Evolutionary conservation across 2,888 invertebrate genomes (phyloP), one percentile per base, ranked within the genome.

Genomic region (Aspidiotus destructor): DNA sequence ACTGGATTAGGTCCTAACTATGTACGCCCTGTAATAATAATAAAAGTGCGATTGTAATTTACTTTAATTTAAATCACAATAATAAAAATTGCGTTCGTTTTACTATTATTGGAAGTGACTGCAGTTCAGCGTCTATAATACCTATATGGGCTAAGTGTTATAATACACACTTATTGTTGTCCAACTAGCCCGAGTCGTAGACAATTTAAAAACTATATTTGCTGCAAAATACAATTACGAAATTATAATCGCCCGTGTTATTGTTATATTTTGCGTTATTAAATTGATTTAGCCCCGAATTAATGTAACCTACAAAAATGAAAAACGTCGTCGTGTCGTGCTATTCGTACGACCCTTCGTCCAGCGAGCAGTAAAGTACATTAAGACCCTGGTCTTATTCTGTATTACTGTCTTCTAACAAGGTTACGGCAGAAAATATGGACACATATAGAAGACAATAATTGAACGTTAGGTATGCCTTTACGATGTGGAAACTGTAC

Each of bases 251-350:
- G 48, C n/a, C 48, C 11, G n/a, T 48, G 48, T 58, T 58, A 58
- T 58, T 58, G 40, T 28, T 16, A 16, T 17, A 17, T 54, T 58
- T 17, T 28, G 40, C 13, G 11, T 13, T 28, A 58, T 58, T 54
- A 65, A 65, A 65, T 65, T 55, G 65, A 58, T 65, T 65, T 57
- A 65, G 65, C 65, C 65, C 65, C 65, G 57, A 65, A 65, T 55
- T 65, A 65, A 28, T 28, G 16, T 65, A 65, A 65, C 65, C 65
- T 65, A 65, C 13, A 65, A 65, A 65, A 65, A 28, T 28, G 28
- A 28, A 5, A 28, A 28, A 28, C 28, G 28, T 28, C 28, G 28
- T 28, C 28, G 28, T 28, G 28, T 5, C 28, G 28, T 28, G 28
- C 28, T 5, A 5, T 28, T 28, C 28, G 28, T 28, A 28, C 28